A percentile compares a stretch with the other conserved stretches of the same genome.
Evolutionary conservation across 2,888 invertebrate species (phyloP).

Genomic region (Ectropis crepuscularia): DNA sequence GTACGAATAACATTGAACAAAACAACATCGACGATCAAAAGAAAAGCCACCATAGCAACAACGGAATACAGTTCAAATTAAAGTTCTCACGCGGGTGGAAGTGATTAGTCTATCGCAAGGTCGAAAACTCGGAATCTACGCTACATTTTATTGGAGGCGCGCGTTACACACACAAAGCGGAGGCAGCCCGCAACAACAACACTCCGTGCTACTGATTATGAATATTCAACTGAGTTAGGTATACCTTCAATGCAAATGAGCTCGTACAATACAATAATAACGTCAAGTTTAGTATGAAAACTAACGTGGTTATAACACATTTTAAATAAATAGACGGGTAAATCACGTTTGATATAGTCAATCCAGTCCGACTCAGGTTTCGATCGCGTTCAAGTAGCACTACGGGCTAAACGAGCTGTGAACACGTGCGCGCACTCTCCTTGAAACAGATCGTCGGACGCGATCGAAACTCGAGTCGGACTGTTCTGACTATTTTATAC

Average conservation of each 20-base stretch:
- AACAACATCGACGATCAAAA: constrained; percentile 26
- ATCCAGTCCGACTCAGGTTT: no score
- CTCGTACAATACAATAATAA: background rate
- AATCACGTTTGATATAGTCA: no score
- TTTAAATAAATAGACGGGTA: no score
- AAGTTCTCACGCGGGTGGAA: constrained; percentile 35
- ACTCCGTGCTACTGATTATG: constrained; percentile 19
- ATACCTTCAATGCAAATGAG: constrained; percentile 5
- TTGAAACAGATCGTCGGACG: no score
- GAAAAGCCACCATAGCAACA: constrained; percentile 31
- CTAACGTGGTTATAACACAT: no score
- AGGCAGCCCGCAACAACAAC: constrained; percentile 13
- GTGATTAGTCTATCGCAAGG: constrained; percentile 60
- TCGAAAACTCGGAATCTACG: constrained; percentile 55
- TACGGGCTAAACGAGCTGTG: no score
- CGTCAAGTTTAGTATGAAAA: no score
- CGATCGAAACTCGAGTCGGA: no score
- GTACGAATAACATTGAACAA: constrained; percentile 35
- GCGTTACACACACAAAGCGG: constrained; percentile 10
- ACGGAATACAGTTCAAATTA: constrained; percentile 33
- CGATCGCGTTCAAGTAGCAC: no score
- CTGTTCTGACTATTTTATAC: no score
- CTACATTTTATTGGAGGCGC: constrained; percentile 43
- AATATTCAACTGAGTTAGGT: constrained; percentile 12
- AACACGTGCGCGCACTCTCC: no score